These are phyloP conservation scores for Rhynchomys soricoides DNA, from an alignment of 2,113 vertebrate species.

Conservation along the genomic window DNA sequence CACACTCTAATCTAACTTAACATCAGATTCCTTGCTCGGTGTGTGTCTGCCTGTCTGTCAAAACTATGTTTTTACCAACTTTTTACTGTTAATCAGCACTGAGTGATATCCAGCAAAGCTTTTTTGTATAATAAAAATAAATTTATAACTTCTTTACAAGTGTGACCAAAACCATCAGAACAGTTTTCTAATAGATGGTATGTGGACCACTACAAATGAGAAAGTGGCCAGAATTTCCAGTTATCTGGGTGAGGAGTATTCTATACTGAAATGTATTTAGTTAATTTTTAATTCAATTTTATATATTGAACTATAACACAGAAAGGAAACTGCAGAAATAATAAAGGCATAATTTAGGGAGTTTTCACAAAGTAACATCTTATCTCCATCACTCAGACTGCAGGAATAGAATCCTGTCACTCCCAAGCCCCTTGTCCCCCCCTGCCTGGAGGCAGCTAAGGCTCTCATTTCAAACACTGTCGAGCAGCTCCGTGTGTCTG, in stretches of 20 bases:
- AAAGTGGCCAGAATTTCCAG: slow-evolving; percentile 44
- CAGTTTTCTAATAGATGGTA: neutral
- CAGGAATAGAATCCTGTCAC: neutral
- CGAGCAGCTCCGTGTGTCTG: neutral
- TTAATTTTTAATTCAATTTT: slow-evolving; percentile 58
- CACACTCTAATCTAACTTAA: neutral
- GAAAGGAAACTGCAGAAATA: neutral
- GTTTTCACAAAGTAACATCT: slow-evolving; percentile 12
- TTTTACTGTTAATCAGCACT: neutral
- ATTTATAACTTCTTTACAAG: neutral
- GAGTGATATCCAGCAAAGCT: neutral
- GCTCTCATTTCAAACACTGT: neutral
- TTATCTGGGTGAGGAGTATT: neutral
- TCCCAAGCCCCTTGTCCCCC: fast-evolving
- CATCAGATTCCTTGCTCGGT: neutral
- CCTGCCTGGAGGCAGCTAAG: neutral
- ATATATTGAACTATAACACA: neutral
- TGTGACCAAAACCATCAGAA: neutral
- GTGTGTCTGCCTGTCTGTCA: neutral
- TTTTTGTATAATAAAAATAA: neutral
- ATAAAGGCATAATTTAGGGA: neutral
- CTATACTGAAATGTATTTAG: slow-evolving; percentile 17
- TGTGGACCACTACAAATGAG: slow-evolving; percentile 22
- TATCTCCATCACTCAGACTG: neutral
- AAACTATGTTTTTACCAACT: neutral